Evolutionary conservation across 2,113 vertebrate species (phyloP).

Genomic region (Empidonax alnorum): DNA sequence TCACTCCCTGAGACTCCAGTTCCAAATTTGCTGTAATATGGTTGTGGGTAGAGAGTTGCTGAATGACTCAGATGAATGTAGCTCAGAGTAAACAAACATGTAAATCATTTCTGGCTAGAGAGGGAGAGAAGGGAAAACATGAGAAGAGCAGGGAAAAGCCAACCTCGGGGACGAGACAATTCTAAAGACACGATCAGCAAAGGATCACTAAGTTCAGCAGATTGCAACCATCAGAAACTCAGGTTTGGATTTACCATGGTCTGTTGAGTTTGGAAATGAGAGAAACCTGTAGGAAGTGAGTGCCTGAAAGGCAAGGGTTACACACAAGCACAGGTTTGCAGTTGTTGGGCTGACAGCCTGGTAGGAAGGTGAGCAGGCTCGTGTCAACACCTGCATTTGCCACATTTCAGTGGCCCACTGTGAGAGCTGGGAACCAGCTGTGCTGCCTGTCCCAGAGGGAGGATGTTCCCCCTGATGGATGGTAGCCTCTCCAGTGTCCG

Average conservation of each 20-base stretch:
- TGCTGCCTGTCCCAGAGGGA: not conserved
- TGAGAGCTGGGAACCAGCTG: not conserved
- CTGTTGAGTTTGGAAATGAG: not conserved
- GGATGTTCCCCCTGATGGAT: not conserved
- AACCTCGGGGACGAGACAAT: not conserved
- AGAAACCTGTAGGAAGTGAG: not conserved
- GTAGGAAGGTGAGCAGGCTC: not conserved
- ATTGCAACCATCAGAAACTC: not conserved
- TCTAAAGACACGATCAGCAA: not conserved
- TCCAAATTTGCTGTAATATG: slow-evolving; percentile 53
- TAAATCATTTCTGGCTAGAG: slow-evolving; percentile 57
- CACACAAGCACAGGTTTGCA: not conserved
- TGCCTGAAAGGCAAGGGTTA: not conserved
- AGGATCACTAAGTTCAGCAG: not conserved
- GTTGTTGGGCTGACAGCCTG: not conserved
- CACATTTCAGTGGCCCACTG: not conserved
- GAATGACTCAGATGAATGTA: slow-evolving; percentile 71
- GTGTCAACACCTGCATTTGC: not conserved
- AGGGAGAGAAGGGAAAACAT: not conserved
- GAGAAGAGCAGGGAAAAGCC: not conserved
- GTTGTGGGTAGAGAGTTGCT: slow-evolving; percentile 59
- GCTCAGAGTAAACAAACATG: slow-evolving; percentile 72
- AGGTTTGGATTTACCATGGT: not conserved
- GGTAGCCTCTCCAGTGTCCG: not conserved
- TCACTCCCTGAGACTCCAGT: slow-evolving; percentile 1